These are phyloP conservation scores for Orchesella flavescens DNA, from an alignment of 2,888 invertebrate species.

Conservation along the genomic window DNA sequence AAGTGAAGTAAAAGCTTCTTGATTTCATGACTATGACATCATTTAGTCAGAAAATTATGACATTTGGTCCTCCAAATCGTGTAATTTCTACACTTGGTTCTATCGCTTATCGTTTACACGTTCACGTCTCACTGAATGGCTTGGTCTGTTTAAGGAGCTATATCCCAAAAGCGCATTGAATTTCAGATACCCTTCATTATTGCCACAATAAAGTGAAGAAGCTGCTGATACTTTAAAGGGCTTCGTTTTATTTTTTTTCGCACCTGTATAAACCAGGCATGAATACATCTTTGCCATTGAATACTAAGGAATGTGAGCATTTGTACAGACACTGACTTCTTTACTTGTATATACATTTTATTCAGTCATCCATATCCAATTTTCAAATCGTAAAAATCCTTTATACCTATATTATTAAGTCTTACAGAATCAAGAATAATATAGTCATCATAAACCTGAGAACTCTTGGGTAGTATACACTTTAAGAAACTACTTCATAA, in stretches of 20 bases:
- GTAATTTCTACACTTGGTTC: slow-evolving; percentile 55
- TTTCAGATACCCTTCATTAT: slow-evolving; percentile 25
- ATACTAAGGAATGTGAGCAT: not conserved
- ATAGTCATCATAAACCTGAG: too few relatives aligned
- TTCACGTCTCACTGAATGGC: not conserved
- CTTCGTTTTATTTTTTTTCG: not conserved
- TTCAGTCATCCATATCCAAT: not conserved
- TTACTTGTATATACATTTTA: not conserved
- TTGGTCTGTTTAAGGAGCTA: slow-evolving; percentile 2
- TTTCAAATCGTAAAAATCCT: not conserved
- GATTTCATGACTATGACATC: slow-evolving; percentile 71
- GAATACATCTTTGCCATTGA: not conserved
- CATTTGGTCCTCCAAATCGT: slow-evolving; percentile 69
- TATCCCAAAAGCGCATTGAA: slow-evolving; percentile 34
- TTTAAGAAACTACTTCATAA: too few relatives aligned
- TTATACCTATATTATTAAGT: too few relatives aligned
- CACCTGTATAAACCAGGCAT: not conserved
- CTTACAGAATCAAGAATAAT: too few relatives aligned
- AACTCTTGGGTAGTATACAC: too few relatives aligned
- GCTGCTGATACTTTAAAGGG: not conserved
- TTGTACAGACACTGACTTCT: not conserved
- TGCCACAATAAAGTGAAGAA: not conserved
- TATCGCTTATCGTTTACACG: slow-evolving; percentile 12
- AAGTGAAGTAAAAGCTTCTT: slow-evolving; percentile 61
- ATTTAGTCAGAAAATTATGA: slow-evolving; percentile 71